A percentile compares a stretch with the other conserved stretches of the same genome.
Evolutionary conservation across 2,888 invertebrate genomes (phyloP).

Genomic region (Frankliniella fusca): DNA sequence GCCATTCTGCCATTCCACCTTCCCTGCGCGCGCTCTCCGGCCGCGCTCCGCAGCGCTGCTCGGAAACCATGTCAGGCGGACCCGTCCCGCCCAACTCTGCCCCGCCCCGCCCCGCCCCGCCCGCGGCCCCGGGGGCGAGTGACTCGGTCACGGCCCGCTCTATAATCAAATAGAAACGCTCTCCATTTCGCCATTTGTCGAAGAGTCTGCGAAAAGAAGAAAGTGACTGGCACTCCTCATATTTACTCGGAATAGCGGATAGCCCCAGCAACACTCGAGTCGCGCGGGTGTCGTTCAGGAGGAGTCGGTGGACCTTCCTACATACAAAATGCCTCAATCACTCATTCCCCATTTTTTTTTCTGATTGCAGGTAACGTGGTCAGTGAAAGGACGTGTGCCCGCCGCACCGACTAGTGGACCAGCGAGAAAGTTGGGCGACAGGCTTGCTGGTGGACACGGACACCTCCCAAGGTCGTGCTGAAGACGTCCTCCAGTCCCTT

Average conservation of each 20-base stretch:
- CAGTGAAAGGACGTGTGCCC: neutral
- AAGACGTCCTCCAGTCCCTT: neutral
- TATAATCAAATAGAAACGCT: constrained; percentile 4
- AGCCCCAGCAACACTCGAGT: too few relatives aligned
- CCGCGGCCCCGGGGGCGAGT: too few relatives aligned
- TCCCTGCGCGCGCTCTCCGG: too few relatives aligned
- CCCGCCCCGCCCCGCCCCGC: too few relatives aligned
- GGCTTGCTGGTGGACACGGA: neutral
- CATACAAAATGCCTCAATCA: too few relatives aligned
- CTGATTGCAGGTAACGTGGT: neutral
- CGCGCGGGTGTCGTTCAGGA: too few relatives aligned
- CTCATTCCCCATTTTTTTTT: neutral
- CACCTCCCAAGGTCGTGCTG: neutral
- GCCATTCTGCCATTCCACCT: too few relatives aligned
- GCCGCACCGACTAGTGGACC: neutral
- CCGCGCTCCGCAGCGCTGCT: neutral
- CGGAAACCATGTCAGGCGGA: too few relatives aligned
- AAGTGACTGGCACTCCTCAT: neutral
- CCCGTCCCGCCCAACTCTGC: too few relatives aligned
- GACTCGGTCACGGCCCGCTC: neutral
- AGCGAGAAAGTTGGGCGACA: neutral
- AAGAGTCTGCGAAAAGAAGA: neutral
- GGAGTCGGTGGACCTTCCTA: too few relatives aligned
- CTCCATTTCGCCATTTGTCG: neutral
- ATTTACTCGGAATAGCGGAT: too few relatives aligned